Percentiles rank a stretch among this genome's conserved stretches.
Evolutionary conservation across 1,140 invertebrate genomes (phyloP).

Genomic region (Episyrphus balteatus): DNA sequence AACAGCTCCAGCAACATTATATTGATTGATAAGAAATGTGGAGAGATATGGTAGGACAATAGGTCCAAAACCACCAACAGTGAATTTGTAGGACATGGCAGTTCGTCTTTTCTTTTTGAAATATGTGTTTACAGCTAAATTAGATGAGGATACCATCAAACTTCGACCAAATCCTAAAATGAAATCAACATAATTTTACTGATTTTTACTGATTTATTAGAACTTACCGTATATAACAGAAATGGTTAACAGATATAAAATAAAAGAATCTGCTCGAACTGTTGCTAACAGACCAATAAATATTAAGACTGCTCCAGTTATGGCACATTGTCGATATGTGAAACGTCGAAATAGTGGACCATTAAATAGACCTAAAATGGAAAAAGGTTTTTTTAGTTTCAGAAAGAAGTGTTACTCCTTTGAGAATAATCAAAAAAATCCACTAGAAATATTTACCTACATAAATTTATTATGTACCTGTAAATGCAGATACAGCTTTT

Average conservation of each 20-base stretch:
- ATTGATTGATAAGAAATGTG: slow-evolving; percentile 39
- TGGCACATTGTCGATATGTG: slow-evolving; percentile 48
- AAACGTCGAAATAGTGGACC: slow-evolving; percentile 51
- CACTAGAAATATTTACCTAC: no score
- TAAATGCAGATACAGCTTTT: slow-evolving; percentile 46
- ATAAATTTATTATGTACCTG: slow-evolving; percentile 11
- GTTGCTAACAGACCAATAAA: slow-evolving; percentile 44
- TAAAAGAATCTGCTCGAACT: slow-evolving; percentile 44
- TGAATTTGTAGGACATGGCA: slow-evolving; percentile 46
- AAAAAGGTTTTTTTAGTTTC: no score
- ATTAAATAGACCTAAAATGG: slow-evolving; percentile 48
- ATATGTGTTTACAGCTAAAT: slow-evolving; percentile 48
- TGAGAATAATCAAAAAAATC: no score
- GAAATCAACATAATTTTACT: neutral
- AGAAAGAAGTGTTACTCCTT: no score
- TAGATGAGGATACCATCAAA: slow-evolving; percentile 47
- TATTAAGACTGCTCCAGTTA: slow-evolving; percentile 44
- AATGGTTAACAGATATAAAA: slow-evolving; percentile 46
- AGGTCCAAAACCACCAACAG: slow-evolving; percentile 46
- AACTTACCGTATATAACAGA: slow-evolving; percentile 45
- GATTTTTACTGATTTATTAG: no score
- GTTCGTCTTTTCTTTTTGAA: slow-evolving; percentile 46
- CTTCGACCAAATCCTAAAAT: slow-evolving; percentile 45
- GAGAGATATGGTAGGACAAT: slow-evolving; percentile 45
- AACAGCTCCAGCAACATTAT: slow-evolving; percentile 43